These are phyloP conservation scores for Chrysopilus asiliformis DNA, from an alignment of 2,888 invertebrate species.

Conservation along the genomic window DNA sequence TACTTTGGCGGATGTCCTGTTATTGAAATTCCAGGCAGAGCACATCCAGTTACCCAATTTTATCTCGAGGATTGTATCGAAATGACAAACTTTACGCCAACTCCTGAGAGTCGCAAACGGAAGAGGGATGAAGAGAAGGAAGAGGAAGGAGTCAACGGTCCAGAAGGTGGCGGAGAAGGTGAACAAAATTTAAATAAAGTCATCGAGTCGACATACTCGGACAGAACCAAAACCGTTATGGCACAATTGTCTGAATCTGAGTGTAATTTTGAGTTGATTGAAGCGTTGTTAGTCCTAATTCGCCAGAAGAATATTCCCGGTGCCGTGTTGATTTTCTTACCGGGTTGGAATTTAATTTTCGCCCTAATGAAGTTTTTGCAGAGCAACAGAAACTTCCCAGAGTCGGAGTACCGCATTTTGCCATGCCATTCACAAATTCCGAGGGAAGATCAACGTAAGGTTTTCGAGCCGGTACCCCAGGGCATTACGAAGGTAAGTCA, in stretches of 20 bases:
- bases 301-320: conserved; percentile 51
- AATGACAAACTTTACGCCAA: conserved; percentile 70
- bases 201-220: conserved; percentile 37
- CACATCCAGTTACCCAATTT: conserved; percentile 78
- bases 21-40: conserved; percentile 72
- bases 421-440: conserved; percentile 98
- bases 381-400: conserved; percentile 57
- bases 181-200: conserved; percentile 69
- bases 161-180: conserved; percentile 43
- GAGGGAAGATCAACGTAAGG: conserved; percentile 83
- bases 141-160: conserved; percentile 45
- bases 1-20: conserved; percentile 89
- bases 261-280: conserved; percentile 81
- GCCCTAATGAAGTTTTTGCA: conserved; percentile 76
- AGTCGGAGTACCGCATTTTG: conserved; percentile 57
- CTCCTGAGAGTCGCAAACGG: conserved; percentile 57
- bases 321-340: conserved; percentile 83
- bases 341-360: conserved; percentile 96
- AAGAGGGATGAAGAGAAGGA: conserved; percentile 47
- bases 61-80: conserved; percentile 90
- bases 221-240: conserved; percentile 56
- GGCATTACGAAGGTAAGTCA: conserved; percentile 73
- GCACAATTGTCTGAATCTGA: conserved; percentile 76
- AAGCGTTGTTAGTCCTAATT: conserved; percentile 58
- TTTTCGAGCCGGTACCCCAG: conserved; percentile 75